Conservation (phyloP, 2,888 invertebrate genomes). For the Pristionchus entomophagus region DNA sequence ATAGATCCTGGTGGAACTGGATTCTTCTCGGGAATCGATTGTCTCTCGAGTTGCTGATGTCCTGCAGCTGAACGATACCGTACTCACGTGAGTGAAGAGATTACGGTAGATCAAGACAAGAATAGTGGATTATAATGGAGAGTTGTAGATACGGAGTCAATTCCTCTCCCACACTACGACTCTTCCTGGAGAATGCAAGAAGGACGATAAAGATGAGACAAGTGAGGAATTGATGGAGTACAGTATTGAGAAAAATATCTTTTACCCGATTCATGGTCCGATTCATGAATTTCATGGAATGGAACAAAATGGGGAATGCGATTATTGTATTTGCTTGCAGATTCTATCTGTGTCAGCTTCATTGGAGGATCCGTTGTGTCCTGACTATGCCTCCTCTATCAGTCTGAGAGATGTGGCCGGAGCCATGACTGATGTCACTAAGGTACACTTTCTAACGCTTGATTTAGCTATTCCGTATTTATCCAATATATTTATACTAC, state of each 20-base stretch:
- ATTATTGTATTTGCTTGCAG: neutral
- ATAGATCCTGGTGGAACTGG: constrained; percentile 27
- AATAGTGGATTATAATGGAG: too few species aligned
- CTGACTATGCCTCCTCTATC: constrained; percentile 34
- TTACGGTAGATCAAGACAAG: neutral
- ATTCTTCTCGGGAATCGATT: constrained; percentile 39
- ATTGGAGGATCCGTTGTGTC: constrained; percentile 8
- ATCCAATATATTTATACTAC: too few species aligned
- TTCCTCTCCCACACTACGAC: constrained; percentile 40
- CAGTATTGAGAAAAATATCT: neutral
- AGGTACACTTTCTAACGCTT: neutral
- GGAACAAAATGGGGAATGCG: too few species aligned
- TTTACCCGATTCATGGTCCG: neutral
- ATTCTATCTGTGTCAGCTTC: neutral
- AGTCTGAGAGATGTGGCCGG: constrained; percentile 38
- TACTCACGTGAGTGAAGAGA: constrained; percentile 14
- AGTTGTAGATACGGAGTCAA: constrained; percentile 15
- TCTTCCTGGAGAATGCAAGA: constrained; percentile 33
- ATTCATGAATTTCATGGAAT: too few species aligned
- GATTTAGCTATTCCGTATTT: too few species aligned
- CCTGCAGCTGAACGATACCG: constrained; percentile 45
- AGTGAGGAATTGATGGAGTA: neutral
- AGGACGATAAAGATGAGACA: constrained; percentile 38
- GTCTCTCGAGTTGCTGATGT: constrained; percentile 29
- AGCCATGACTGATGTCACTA: constrained; percentile 46